These are phyloP conservation scores for Channa maculata DNA, from an alignment of 2,113 vertebrate genomes.

Conservation along the genomic window DNA sequence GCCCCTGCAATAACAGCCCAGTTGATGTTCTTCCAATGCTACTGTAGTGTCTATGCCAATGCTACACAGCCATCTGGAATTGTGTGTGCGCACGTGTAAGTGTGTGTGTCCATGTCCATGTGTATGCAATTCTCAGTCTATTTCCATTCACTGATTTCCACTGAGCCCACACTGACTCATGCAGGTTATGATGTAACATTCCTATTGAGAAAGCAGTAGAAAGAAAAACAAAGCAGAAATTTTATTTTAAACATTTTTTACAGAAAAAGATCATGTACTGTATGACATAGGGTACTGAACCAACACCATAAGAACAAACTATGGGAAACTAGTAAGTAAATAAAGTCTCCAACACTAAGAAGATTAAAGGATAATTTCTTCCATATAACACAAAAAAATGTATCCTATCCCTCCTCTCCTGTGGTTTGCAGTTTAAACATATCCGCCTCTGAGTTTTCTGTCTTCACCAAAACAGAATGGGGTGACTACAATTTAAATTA, in stretches of 20 bases:
- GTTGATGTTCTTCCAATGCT: slow-evolving; percentile 59
- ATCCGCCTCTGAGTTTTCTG: neutral
- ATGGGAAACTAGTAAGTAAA: neutral
- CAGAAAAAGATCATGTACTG: neutral
- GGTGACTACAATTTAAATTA: neutral
- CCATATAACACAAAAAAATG: neutral
- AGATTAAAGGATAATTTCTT: slow-evolving; percentile 2
- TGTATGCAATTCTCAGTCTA: slow-evolving; percentile 39
- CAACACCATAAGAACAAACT: neutral
- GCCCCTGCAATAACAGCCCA: slow-evolving; percentile 11
- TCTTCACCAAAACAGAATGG: neutral
- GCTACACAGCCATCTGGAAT: slow-evolving; percentile 2
- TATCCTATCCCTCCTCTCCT: neutral
- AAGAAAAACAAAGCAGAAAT: slow-evolving; percentile 36
- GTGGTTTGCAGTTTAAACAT: neutral
- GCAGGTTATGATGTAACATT: slow-evolving; percentile 66
- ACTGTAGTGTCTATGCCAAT: slow-evolving; percentile 11
- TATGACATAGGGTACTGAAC: neutral
- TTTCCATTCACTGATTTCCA: slow-evolving; percentile 68
- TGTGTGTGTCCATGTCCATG: neutral
- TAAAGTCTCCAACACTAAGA: neutral
- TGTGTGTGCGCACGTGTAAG: slow-evolving; percentile 16
- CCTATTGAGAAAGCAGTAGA: slow-evolving; percentile 23
- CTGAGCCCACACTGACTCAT: slow-evolving; percentile 56
- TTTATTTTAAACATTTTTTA: slow-evolving; percentile 18